phyloP scores from a whole-genome alignment of 2,797 vertebrate species.

The Furcifer pardalis region DNA sequence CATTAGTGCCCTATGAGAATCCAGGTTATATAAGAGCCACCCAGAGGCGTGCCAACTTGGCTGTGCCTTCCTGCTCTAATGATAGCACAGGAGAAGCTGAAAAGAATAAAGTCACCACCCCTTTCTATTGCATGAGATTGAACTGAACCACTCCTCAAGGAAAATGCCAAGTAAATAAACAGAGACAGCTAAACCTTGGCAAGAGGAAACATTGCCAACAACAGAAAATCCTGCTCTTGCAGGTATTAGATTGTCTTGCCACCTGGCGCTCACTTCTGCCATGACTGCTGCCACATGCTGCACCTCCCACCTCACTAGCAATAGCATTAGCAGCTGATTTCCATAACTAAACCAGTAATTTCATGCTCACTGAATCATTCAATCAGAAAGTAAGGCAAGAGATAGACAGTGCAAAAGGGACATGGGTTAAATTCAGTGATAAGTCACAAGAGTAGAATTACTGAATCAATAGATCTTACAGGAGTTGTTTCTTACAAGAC shows the following conservation, averaged over 20 bases:
- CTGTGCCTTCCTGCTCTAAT: slow-evolving; percentile 51
- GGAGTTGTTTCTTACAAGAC: too few relatives aligned
- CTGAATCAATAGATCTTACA: too few relatives aligned
- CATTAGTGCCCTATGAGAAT: slow-evolving; percentile 33
- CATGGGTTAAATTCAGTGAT: too few relatives aligned
- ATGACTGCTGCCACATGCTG: too few relatives aligned
- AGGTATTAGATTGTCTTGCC: neutral
- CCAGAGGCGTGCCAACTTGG: slow-evolving; percentile 56
- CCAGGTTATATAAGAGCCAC: slow-evolving; percentile 56
- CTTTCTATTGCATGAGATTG: slow-evolving; percentile 52
- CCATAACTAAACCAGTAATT: neutral
- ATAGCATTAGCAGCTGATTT: neutral
- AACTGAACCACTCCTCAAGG: slow-evolving; percentile 17
- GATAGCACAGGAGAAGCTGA: slow-evolving; percentile 55
- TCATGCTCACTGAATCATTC: neutral
- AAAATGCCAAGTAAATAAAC: slow-evolving; percentile 30
- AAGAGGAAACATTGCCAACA: slow-evolving; percentile 14
- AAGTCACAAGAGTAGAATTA: too few relatives aligned
- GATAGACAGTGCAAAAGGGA: neutral
- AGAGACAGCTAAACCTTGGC: slow-evolving; percentile 40
- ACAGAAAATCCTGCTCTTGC: slow-evolving; percentile 23
- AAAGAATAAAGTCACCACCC: slow-evolving; percentile 36
- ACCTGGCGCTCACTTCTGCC: neutral
- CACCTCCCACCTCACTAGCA: neutral
- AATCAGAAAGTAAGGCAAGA: neutral